A percentile compares a stretch with the other conserved stretches of the same genome.
These are phyloP conservation scores for Globodera rostochiensis DNA, from an alignment of 1,140 invertebrate genomes.

Conservation along the genomic window DNA sequence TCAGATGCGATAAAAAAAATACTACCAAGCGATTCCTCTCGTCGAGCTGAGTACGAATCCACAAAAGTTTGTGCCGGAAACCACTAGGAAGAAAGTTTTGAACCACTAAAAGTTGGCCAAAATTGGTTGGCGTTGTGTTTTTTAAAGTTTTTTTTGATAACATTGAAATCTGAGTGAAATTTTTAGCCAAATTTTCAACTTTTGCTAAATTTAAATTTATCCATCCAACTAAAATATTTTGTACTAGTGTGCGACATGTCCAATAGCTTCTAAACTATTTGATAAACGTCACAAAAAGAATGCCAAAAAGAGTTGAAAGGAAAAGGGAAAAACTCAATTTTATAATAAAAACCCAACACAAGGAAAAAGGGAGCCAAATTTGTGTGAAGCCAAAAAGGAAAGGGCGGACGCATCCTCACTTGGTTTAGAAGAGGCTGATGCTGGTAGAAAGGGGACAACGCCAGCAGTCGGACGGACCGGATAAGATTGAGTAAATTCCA, in stretches of 20 bases:
- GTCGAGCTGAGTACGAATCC: not conserved
- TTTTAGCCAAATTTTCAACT: too few species aligned
- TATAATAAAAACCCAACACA: not conserved
- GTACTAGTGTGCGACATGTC: too few species aligned
- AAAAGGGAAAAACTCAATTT: not conserved
- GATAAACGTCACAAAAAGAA: not conserved
- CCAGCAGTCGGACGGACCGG: slow-evolving; percentile 20
- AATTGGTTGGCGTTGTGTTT: not conserved
- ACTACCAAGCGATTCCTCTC: not conserved
- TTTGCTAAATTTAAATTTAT: too few species aligned
- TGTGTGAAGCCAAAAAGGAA: not conserved
- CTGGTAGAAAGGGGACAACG: slow-evolving; percentile 48
- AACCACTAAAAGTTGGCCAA: not conserved
- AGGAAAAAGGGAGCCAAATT: not conserved
- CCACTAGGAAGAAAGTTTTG: not conserved
- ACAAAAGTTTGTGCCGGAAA: too few species aligned
- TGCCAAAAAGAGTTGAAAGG: not conserved
- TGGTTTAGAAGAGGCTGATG: not conserved
- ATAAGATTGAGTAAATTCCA: not conserved
- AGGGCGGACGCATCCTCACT: not conserved
- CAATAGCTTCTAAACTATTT: too few species aligned
- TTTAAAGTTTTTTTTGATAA: not conserved
- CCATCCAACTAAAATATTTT: too few species aligned
- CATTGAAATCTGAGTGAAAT: not conserved
- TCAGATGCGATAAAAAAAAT: too few species aligned